A percentile compares a stretch with the other conserved stretches of the same genome.
phyloP scores from a whole-genome alignment of 2,888 invertebrate genomes.

The Tineola bisselliella region DNA sequence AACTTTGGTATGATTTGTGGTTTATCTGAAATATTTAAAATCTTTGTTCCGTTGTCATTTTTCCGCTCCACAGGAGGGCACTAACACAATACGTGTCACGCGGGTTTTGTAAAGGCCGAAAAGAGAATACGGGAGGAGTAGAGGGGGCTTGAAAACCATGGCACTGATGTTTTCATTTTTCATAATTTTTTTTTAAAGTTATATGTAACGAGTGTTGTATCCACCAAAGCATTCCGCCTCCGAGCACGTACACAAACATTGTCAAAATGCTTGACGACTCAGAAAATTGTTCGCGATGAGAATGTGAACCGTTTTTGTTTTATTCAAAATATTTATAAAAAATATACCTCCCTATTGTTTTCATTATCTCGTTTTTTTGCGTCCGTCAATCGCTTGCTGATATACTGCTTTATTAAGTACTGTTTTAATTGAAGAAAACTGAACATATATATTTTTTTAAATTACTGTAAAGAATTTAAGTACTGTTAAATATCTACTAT shows the following conservation, averaged over 20 bases:
- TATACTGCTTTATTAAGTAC: too few relatives aligned
- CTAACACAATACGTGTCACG: conserved; percentile 45
- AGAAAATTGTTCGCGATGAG: conserved; percentile 5
- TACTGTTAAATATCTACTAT: too few relatives aligned
- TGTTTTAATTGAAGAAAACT: too few relatives aligned
- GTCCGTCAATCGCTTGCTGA: not conserved
- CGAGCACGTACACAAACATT: conserved; percentile 6
- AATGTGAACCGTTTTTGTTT: not conserved
- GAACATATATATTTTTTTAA: too few relatives aligned
- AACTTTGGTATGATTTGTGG: not conserved
- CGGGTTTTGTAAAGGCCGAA: conserved; percentile 16
- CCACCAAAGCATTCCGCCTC: not conserved
- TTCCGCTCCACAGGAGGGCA: conserved; percentile 41
- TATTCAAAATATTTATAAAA: not conserved
- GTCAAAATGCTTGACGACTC: conserved; percentile 4
- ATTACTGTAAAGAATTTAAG: too few relatives aligned
- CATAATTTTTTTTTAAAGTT: conserved; percentile 22
- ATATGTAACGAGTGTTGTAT: not conserved
- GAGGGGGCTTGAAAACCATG: conserved; percentile 22
- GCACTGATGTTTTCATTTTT: conserved; percentile 60
- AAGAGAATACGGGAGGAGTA: not conserved
- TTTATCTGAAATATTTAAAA: not conserved
- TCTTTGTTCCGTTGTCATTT: conserved; percentile 35
- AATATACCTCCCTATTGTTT: too few relatives aligned
- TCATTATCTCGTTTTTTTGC: not conserved